Evolutionary conservation across 2,113 vertebrate genomes (phyloP).

Genomic region (Cyanocitta stelleri): DNA sequence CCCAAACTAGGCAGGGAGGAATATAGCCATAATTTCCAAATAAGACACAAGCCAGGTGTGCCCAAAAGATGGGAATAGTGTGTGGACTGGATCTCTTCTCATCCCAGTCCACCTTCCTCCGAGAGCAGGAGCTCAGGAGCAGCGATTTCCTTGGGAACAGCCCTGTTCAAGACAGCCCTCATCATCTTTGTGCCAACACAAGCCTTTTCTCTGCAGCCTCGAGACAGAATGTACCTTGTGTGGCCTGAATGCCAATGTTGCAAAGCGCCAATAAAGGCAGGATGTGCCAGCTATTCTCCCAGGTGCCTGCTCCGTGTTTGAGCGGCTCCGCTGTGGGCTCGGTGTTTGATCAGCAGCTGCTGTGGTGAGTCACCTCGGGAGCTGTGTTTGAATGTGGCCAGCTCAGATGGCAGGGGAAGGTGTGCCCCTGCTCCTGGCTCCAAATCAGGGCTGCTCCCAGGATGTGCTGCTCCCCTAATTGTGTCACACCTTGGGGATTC

Average conservation of each 20-base stretch:
- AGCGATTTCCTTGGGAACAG: not conserved
- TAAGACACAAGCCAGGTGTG: not conserved
- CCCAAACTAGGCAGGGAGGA: not conserved
- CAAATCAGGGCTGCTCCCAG: not conserved
- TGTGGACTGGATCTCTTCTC: not conserved
- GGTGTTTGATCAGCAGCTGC: not conserved
- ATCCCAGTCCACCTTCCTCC: not conserved
- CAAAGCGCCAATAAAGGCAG: not conserved
- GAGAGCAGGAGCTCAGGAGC: accelerated
- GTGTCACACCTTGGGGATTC: not conserved
- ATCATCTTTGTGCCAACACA: not conserved
- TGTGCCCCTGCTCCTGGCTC: not conserved
- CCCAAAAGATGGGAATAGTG: accelerated
- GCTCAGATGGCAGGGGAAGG: not conserved
- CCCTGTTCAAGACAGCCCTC: not conserved
- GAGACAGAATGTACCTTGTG: not conserved
- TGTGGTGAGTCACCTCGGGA: not conserved
- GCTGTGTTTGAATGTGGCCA: not conserved
- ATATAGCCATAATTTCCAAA: not conserved
- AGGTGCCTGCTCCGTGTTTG: not conserved
- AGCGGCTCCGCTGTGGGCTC: not conserved
- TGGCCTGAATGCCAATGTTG: not conserved
- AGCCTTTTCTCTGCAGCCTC: not conserved
- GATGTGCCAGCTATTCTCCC: not conserved
- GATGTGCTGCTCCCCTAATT: not conserved